A percentile compares a stretch with the other conserved stretches of the same genome.
These are phyloP conservation scores for Acanthosoma haemorrhoidale DNA, from an alignment of 2,888 invertebrate genomes.

Conservation along the genomic window DNA sequence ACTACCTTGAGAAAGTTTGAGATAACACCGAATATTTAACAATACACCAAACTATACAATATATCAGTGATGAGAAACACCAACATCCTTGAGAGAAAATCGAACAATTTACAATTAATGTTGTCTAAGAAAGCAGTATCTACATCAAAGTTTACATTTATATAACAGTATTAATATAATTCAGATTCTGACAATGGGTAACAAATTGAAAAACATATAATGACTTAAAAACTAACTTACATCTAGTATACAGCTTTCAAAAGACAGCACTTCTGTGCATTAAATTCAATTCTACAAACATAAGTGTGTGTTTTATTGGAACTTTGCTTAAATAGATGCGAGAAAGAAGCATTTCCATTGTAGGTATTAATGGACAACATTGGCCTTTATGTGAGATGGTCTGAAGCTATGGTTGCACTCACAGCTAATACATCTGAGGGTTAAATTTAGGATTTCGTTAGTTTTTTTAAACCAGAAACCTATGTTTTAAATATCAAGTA, in stretches of 20 bases:
- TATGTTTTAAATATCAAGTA: too few species aligned
- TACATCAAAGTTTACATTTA: slow-evolving; percentile 7
- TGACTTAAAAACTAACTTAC: slow-evolving; percentile 3
- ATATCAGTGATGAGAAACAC: slow-evolving; percentile 12
- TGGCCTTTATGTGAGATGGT: too few species aligned
- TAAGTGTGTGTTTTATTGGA: too few species aligned
- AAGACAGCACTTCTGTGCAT: not conserved
- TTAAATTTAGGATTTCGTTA: too few species aligned
- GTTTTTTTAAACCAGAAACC: too few species aligned
- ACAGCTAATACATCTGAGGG: too few species aligned
- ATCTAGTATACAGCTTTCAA: slow-evolving; percentile 10
- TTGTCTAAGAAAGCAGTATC: slow-evolving; percentile 1
- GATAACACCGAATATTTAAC: not conserved
- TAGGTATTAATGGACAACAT: too few species aligned
- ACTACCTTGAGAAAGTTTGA: slow-evolving; percentile 5
- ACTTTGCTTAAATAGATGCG: too few species aligned
- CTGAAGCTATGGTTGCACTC: too few species aligned
- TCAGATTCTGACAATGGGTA: not conserved
- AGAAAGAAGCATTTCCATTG: too few species aligned
- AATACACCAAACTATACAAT: slow-evolving; percentile 2
- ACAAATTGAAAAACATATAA: slow-evolving; percentile 4
- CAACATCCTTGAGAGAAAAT: slow-evolving; percentile 4
- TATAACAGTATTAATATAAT: not conserved
- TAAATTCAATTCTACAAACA: too few species aligned
- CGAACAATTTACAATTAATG: not conserved